Percentiles rank a stretch among this genome's conserved stretches.
phyloP scores from a whole-genome alignment of 2,797 vertebrate species.

The Phalanger gymnotis region DNA sequence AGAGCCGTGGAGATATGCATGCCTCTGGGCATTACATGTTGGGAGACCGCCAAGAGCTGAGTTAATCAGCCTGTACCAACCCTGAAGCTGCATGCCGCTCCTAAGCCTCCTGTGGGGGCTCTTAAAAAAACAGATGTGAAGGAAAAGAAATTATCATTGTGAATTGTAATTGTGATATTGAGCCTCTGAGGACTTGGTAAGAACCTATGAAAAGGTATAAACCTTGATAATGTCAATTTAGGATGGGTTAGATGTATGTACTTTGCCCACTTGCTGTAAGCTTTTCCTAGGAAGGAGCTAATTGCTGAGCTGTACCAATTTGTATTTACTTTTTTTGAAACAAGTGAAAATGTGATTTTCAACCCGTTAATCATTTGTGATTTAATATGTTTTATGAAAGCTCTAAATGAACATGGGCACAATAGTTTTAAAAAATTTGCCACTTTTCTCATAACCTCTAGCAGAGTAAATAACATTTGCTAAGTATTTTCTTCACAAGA shows the following conservation, averaged over 20 bases:
- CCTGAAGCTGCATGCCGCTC: not conserved
- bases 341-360: not conserved
- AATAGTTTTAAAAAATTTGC: not conserved
- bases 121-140: not conserved
- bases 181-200: not conserved
- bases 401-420: not conserved
- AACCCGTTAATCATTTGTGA: not conserved
- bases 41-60: not conserved
- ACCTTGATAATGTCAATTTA: not conserved
- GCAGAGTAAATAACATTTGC: not conserved
- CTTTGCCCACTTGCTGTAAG: not conserved
- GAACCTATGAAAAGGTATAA: not conserved
- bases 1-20: not conserved
- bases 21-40: not conserved
- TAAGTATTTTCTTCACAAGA: not conserved
- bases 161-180: not conserved
- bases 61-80: not conserved
- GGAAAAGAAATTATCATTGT: constrained; percentile 16
- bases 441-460: not conserved
- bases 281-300: not conserved
- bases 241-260: not conserved
- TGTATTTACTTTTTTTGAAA: not conserved
- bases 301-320: not conserved
- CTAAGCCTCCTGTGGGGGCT: not conserved
- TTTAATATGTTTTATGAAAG: not conserved